Evolutionary conservation across 2,797 vertebrate genomes (phyloP), one percentile per base, ranked within the genome.

Genomic region (Percopsis omiscomaycus): DNA sequence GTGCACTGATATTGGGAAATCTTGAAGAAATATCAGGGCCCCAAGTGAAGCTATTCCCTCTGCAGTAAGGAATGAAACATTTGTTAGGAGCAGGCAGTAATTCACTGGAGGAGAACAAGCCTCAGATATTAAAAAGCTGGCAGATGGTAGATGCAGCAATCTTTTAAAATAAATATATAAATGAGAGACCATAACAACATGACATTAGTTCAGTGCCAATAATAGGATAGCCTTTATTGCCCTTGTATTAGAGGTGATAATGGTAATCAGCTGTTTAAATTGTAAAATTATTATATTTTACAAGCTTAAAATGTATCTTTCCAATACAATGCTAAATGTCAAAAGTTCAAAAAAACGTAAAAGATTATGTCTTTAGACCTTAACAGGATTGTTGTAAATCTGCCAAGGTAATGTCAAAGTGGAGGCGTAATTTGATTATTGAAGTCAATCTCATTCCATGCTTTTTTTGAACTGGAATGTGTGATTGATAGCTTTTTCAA

Each of bases 401-500:
- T 0, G 16, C 37, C 16, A 49, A 63, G 71, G 15, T 29, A 9
- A n/a, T 71, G 50, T 64, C 42, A 59, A n/a, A 51, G 51, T 16
- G 3, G 45, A 66, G 54, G 54, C 60, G 77, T 69, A 67, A 68
- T 78, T 86, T 79, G 50, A 74, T 77, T 75, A 72, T 68, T 59
- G 68, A 60, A 75, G 75, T 81, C 59, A 54, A 73, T 49, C 73
- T 60, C 55, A 30, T 60, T 59, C 57, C 61, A 68, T 54, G 5
- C 64, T 64, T 59, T 74, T 68, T 75, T 59, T 72, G 69, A 75
- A 72, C 73, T 66, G 37, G 52, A 3, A 51, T 37, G 55, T 37
- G 55, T 87, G 84, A 91, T 86, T 74, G 82, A 91, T 86, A 64
- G 73, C 73, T 75, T 88, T 73, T 84, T 89, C 86, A 87, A 83